Evolutionary conservation across 2,797 vertebrate genomes (phyloP).

Genomic region (Antennarius maculatus): DNA sequence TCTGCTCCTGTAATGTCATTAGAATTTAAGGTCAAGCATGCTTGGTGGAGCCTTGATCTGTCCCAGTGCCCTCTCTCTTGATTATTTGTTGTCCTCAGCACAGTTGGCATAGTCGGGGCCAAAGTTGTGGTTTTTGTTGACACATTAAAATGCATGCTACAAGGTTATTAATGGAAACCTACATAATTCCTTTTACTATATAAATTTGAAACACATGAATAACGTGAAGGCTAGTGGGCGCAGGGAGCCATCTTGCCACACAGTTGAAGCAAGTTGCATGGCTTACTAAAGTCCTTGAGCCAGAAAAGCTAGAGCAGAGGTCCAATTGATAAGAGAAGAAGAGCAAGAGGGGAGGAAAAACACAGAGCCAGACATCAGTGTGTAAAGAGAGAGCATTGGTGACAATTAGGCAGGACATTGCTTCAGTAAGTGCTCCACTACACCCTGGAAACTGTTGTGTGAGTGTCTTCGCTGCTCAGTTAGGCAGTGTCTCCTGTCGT

Average conservation of each 20-base stretch:
- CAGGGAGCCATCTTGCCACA: constrained; percentile 64
- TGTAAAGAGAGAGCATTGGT: constrained; percentile 43
- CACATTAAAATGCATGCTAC: neutral
- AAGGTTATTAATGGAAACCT: neutral
- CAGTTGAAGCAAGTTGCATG: constrained; percentile 41
- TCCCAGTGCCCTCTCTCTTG: constrained; percentile 31
- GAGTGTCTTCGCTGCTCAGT: constrained; percentile 40
- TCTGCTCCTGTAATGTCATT: constrained; percentile 72
- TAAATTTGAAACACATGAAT: neutral
- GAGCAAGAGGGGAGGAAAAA: constrained; percentile 34
- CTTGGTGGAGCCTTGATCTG: constrained; percentile 40
- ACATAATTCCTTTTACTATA: neutral
- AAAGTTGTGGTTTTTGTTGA: constrained; percentile 1
- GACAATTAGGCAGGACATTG: constrained; percentile 51
- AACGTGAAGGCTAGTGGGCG: too few relatives aligned
- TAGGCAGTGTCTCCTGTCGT: constrained; percentile 48
- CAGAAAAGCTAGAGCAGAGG: constrained; percentile 45
- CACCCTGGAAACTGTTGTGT: constrained; percentile 48
- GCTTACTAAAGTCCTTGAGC: constrained; percentile 49
- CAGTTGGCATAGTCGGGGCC: constrained; percentile 4
- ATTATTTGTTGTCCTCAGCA: constrained; percentile 18
- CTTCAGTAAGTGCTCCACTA: constrained; percentile 38
- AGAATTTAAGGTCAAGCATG: constrained; percentile 70
- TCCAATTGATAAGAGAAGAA: constrained; percentile 34
- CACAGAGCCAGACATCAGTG: constrained; percentile 39